Base-by-base conservation (phyloP, 2,113 vertebrate species). In the Leptobrachium leishanense region DNA sequence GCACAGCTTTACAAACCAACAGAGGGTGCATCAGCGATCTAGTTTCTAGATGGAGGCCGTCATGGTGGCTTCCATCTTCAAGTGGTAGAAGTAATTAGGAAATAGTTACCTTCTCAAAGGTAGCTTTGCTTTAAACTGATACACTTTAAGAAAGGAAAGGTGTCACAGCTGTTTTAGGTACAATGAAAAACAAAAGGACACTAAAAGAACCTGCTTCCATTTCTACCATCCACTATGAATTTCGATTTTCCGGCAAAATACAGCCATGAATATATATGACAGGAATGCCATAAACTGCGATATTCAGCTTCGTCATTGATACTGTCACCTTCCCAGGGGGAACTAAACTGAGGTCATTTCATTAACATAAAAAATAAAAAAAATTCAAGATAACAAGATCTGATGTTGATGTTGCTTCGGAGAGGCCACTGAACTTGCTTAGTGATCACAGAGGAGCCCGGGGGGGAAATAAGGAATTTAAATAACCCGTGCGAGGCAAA, bases 291-390 rank as follows among this genome's bases (percentile, higher is more conserved):
- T 69, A 69, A 50, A n/a, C 2, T 7, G 43, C 43, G 9, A 69
- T 50, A 46, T 43, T 31, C 75, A 6, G 65, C 13, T 39, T 20
- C 1, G 55, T 41, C 42, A 64, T 20, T 71, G 68, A 10, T 8
- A 41, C 4, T 41, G 42, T 78, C 76, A 78, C 76, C 76, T 78
- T 78, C 76, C 76, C 76, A 59, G 43, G 43, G 76, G 68, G 43
- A 13, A 71, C 39, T 15, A 7, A 53, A 46, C n/a, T 46, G 57
- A 44, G 43, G 55, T 74, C 57, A 63, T 20, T 73, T 73, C 43
- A 73, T 59, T 73, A 55, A 73, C 9, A 43, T 42, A 72, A 72
- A 74, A 43, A n/a, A 39, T 41, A 59, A 72, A 72, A 74, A 43
- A n/a, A 39, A 15, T 43, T 7, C 43, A 71, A 62, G 68, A 71